Evolutionary conservation across 35 echinoderm and acorn worm genomes (phyloP), one percentile per base, ranked within the genome.

Genomic region (Apostichopus californicus): DNA sequence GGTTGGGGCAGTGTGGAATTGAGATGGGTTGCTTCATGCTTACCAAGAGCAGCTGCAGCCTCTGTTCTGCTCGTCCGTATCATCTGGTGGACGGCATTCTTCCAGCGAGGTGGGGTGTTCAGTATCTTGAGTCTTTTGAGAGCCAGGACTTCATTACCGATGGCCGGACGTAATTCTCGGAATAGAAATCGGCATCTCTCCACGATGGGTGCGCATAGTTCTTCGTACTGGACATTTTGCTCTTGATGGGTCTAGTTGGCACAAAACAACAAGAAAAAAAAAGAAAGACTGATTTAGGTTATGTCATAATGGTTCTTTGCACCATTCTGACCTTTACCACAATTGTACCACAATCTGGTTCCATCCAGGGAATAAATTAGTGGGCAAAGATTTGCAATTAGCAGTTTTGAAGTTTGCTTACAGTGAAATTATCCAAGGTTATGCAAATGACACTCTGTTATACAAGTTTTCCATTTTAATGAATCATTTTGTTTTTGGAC

Each of bases 121-220:
- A 99, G 80, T 8, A 99, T 96, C 89, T 99, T 99, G 24, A 99
- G 93, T 13, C 97, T 86, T 5, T 95, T 94, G 75, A 96, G 87
- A 57, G 97, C 93, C 0, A 93, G 92, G 9, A 99, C 97, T 63
- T 98, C 97, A 54, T 99, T 99, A n/a, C 94, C 97, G 46, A 99
- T 92, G 11, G 97, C 97, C 78, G 97, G 97, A 17, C 97, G 91
- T 57, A 99, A 90, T 90, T 99, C 97, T 61, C 93, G 95, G 83
- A 99, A 99, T 13, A 99, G 79, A 75, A 99, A 99, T 24, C 89
- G 54, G 24, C 95, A 96, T 56, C 97, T 90, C 55, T 94, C 95
- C 25, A 99, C 92, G 25, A 95, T 90, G 24, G 97, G 95, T 4
- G 72, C 81, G 70, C 97, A 99, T 14, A 99, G 57, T 8, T 96